Conservation (phyloP, 2,113 vertebrate genomes). For the Cnemophilus loriae region DNA sequence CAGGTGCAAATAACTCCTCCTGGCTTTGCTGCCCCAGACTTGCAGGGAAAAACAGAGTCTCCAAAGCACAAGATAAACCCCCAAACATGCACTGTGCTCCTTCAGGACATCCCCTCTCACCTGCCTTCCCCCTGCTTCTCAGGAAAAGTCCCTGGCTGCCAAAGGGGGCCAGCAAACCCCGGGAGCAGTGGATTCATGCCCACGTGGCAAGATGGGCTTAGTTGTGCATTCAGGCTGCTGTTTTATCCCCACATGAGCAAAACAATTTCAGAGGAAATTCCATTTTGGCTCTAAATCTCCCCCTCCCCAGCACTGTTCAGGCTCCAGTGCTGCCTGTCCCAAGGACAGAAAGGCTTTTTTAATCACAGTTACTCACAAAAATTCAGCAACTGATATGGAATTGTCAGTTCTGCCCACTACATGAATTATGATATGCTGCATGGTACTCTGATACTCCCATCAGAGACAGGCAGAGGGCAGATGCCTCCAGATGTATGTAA, state of each 20-base stretch:
- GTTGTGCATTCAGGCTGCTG: not conserved
- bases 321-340: not conserved
- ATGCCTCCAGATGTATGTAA: constrained; percentile 33
- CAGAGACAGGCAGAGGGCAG: constrained; percentile 10
- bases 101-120: not conserved
- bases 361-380: not conserved
- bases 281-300: not conserved
- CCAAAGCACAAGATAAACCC: not conserved
- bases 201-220: rapidly evolving
- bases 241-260: not conserved
- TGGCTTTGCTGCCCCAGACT: not conserved
- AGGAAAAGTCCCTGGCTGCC: not conserved
- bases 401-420: not conserved
- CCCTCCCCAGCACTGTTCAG: not conserved
- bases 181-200: not conserved
- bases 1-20: not conserved
- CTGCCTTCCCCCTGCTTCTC: rapidly evolving
- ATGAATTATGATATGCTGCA: not conserved
- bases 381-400: not conserved
- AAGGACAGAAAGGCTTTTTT: not conserved
- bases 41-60: not conserved
- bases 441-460: not conserved
- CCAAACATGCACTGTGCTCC: rapidly evolving
- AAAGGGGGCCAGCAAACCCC: not conserved
- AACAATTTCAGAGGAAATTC: not conserved